These are phyloP conservation scores for Pyrrhosoma nymphula DNA, from an alignment of 2,888 invertebrate species.

Conservation along the genomic window DNA sequence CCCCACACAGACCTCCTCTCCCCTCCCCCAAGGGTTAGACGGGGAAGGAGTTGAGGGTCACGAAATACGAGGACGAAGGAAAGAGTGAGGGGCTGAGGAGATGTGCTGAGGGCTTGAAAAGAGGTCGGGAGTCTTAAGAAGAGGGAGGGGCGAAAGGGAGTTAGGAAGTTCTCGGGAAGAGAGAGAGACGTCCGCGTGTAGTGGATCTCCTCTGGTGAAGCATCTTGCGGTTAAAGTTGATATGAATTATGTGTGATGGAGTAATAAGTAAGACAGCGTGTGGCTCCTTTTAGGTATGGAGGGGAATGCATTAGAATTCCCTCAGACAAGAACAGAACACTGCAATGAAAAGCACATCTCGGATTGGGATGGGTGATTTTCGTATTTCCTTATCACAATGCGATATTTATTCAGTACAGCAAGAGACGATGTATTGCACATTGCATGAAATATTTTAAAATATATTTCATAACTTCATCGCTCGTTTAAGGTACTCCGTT, in stretches of 20 bases:
- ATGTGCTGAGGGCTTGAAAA: not conserved
- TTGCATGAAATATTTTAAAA: no score
- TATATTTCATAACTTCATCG: no score
- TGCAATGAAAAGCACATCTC: not conserved
- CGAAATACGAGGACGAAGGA: no score
- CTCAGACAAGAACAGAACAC: not conserved
- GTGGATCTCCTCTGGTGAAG: not conserved
- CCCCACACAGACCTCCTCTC: not conserved
- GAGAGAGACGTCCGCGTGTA: not conserved
- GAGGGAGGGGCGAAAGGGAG: not conserved
- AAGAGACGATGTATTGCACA: no score
- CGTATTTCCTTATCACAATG: no score
- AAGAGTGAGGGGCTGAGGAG: not conserved
- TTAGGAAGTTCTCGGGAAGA: conserved; percentile 36
- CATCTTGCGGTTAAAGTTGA: conserved; percentile 37
- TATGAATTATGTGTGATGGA: conserved; percentile 63
- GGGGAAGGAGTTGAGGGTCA: not conserved
- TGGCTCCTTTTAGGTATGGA: not conserved
- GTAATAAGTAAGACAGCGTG: conserved; percentile 40
- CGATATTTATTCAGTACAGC: no score
- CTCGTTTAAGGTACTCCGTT: no score
- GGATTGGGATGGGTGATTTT: not conserved
- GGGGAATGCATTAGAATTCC: conserved; percentile 3
- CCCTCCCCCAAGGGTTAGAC: not conserved
- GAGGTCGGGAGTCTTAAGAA: not conserved